Conservation (phyloP, 2,797 vertebrate species). For the Siniperca scherzeri region DNA sequence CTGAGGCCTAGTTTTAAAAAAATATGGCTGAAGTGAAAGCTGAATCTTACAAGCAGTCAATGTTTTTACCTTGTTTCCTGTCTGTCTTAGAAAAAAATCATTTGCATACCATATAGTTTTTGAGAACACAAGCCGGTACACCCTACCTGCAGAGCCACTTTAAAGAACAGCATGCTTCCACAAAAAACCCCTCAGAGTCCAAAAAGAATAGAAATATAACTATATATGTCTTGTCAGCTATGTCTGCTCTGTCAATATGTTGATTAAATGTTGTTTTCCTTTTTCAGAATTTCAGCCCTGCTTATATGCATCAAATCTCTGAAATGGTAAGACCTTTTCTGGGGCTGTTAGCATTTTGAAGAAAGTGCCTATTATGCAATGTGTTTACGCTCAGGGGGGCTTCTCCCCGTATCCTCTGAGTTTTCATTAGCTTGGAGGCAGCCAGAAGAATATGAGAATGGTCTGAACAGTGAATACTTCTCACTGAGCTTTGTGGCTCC, state of each 20-base stretch:
- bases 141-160: not conserved
- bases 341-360: slow-evolving; percentile 83
- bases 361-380: slow-evolving; percentile 80
- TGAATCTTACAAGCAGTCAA: not conserved
- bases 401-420: slow-evolving; percentile 62
- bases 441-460: slow-evolving; percentile 61
- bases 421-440: slow-evolving; percentile 76
- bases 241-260: slow-evolving; percentile 46
- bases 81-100: not conserved
- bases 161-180: not conserved
- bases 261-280: slow-evolving; percentile 65
- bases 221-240: slow-evolving; percentile 12
- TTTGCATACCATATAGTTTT: not conserved
- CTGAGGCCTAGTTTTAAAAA: not conserved
- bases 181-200: not conserved
- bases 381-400: slow-evolving; percentile 80
- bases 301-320: slow-evolving; percentile 65
- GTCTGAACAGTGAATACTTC: slow-evolving; percentile 57
- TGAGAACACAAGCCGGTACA: not conserved
- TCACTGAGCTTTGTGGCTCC: slow-evolving; percentile 51
- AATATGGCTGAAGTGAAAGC: not conserved
- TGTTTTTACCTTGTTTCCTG: not conserved
- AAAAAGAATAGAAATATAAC: slow-evolving; percentile 15
- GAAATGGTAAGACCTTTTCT: slow-evolving; percentile 81
- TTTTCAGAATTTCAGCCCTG: slow-evolving; percentile 57